Percentiles rank a stretch among this genome's conserved stretches.
Evolutionary conservation across 2,113 vertebrate genomes (phyloP).

Genomic region (Sitta europaea): DNA sequence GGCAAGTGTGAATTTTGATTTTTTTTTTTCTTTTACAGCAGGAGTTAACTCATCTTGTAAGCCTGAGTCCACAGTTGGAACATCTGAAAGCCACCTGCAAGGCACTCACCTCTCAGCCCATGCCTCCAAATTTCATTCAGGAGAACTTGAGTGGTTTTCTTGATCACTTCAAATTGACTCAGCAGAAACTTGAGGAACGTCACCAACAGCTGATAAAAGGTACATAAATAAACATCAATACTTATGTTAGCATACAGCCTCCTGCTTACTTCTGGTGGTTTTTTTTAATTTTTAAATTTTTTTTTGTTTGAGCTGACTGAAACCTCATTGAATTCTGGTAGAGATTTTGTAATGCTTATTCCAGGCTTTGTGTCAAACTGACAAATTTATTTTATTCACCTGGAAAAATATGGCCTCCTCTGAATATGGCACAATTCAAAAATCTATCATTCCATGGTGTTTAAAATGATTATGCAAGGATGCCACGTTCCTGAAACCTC

Average conservation of each 20-base stretch:
- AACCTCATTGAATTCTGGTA: not conserved
- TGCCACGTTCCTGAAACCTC: not conserved
- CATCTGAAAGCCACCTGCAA: conserved; percentile 61
- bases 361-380: not conserved
- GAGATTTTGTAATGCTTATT: not conserved
- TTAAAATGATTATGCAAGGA: not conserved
- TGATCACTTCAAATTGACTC: conserved; percentile 63
- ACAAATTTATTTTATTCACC: not conserved
- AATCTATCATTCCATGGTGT: not conserved
- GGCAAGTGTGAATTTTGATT: not conserved
- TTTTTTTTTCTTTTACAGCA: conserved; percentile 58
- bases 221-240: conserved; percentile 7
- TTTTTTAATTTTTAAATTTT: not conserved
- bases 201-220: conserved; percentile 74
- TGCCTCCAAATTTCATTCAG: conserved; percentile 71
- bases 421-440: not conserved
- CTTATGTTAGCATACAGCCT: not conserved
- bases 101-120: conserved; percentile 55
- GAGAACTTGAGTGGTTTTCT: conserved; percentile 69
- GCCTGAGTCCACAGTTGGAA: conserved; percentile 71
- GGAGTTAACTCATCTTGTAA: conserved; percentile 66
- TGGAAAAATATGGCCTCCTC: not conserved
- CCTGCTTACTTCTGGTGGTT: not conserved
- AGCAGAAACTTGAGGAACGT: conserved; percentile 71
- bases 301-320: not conserved